These are phyloP conservation scores for Petromus typicus DNA, from an alignment of 2,113 vertebrate genomes.

Conservation along the genomic window DNA sequence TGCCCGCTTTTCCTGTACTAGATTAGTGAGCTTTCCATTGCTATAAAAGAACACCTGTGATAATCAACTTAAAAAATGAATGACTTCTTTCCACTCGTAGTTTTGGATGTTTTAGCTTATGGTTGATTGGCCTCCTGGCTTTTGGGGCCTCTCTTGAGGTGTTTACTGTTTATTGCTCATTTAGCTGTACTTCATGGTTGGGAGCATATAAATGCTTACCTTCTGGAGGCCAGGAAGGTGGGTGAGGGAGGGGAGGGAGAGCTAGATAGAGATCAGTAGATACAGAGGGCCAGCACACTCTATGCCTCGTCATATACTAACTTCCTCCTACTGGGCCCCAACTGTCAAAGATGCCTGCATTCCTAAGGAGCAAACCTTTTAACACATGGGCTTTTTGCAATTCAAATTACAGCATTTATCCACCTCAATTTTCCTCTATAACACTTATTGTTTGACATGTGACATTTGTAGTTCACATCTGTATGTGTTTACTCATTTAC, in stretches of 20 bases:
- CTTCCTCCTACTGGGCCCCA: background rate
- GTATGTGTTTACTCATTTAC: background rate
- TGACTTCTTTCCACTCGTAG: background rate
- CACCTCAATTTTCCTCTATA: slow-evolving; percentile 1
- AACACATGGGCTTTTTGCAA: background rate
- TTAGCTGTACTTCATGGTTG: background rate
- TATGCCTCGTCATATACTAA: background rate
- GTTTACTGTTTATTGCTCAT: too few relatives aligned
- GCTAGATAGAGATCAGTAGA: too few relatives aligned
- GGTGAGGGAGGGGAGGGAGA: too few relatives aligned
- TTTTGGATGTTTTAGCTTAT: background rate
- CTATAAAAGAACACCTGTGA: background rate
- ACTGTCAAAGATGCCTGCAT: background rate
- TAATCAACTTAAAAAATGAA: background rate
- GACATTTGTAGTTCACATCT: background rate
- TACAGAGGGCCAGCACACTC: too few relatives aligned
- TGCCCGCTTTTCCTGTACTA: background rate
- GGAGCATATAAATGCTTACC: background rate
- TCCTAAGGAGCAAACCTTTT: background rate
- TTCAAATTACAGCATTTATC: background rate
- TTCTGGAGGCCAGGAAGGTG: background rate
- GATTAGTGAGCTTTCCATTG: background rate
- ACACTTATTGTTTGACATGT: background rate
- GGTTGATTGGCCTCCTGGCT: background rate
- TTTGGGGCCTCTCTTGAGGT: background rate